phyloP scores from a whole-genome alignment of 2,113 vertebrate genomes.

The Rhagologus leucostigma region DNA sequence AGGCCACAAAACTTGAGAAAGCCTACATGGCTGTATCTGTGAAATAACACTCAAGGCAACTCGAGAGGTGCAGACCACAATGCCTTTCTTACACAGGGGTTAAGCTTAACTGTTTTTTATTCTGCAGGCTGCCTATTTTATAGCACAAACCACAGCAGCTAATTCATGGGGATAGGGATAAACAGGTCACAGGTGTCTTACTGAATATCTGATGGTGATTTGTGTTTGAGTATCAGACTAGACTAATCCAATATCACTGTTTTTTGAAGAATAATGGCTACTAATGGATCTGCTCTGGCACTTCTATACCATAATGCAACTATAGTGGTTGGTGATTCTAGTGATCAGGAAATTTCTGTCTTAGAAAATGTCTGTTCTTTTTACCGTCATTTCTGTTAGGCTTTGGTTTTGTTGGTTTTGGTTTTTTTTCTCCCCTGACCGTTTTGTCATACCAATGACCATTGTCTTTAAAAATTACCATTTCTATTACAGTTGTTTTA shows the following conservation, averaged over 20 bases:
- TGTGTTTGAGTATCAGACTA: background rate
- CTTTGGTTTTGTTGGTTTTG: background rate
- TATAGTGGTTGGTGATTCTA: background rate
- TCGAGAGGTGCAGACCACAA: background rate
- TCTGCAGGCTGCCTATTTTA: background rate
- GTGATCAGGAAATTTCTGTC: background rate
- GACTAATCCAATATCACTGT: background rate
- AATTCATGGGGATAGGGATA: background rate
- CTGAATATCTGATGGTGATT: background rate
- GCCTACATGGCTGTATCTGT: background rate
- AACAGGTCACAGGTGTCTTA: background rate
- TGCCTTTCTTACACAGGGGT: background rate
- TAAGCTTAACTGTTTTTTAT: background rate
- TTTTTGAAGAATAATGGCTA: background rate
- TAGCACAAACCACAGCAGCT: background rate
- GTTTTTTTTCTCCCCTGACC: rapidly evolving
- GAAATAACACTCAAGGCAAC: background rate
- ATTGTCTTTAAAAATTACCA: background rate
- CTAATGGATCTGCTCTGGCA: background rate
- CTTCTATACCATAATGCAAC: background rate
- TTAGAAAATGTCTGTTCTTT: background rate
- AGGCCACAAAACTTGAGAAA: slow-evolving; percentile 13
- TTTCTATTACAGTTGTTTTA: background rate
- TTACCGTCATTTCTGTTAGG: background rate
- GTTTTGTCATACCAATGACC: background rate